Evolutionary conservation across 2,888 invertebrate species (phyloP).

Genomic region (Agrotis ipsilon): DNA sequence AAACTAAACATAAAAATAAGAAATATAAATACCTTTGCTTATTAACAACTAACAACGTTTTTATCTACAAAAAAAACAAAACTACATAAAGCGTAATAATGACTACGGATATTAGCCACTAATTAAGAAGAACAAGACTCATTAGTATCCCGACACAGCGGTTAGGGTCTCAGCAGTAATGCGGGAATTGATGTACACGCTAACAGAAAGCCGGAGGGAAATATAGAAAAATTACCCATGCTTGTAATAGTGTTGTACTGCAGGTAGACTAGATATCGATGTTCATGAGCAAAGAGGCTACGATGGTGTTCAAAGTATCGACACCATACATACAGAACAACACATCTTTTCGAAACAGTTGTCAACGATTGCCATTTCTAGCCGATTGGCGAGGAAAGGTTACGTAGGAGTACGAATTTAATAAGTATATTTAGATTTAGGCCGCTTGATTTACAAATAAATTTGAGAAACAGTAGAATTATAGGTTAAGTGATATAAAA

Average conservation of each 20-base stretch:
- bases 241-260: constrained; percentile 57
- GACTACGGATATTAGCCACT: constrained; percentile 30
- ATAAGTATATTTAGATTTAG: too few relatives aligned
- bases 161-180: constrained; percentile 63
- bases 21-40: neutral
- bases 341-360: too few relatives aligned
- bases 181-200: constrained; percentile 71
- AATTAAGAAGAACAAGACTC: constrained; percentile 56
- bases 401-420: too few relatives aligned
- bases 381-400: too few relatives aligned
- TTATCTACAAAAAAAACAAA: constrained; percentile 1
- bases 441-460: too few relatives aligned
- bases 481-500: too few relatives aligned
- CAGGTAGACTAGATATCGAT: constrained; percentile 28
- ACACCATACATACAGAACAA: too few relatives aligned
- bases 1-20: neutral
- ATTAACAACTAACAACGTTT: neutral
- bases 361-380: too few relatives aligned
- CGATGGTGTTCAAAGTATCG: too few relatives aligned
- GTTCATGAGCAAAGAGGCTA: too few relatives aligned
- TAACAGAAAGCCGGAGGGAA: constrained; percentile 66
- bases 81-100: constrained; percentile 20
- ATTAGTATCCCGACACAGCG: constrained; percentile 48
- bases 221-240: constrained; percentile 74
- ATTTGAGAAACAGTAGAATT: too few relatives aligned